These are phyloP conservation scores for Buathra laborator DNA, from an alignment of 2,888 invertebrate species.

Conservation along the genomic window DNA sequence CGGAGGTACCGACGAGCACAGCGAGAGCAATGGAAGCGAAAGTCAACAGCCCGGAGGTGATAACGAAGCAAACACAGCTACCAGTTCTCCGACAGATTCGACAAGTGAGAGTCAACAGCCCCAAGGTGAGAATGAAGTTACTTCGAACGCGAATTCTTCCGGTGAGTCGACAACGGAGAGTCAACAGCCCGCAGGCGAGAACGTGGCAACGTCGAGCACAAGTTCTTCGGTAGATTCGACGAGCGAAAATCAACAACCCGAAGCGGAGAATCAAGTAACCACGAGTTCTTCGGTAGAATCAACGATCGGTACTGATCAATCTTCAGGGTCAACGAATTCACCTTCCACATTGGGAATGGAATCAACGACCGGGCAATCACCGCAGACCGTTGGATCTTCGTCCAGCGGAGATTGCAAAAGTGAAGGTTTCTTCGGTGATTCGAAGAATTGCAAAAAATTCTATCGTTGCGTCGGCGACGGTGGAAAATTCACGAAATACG, in stretches of 20 bases:
- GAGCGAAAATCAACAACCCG: not conserved
- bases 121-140: slow-evolving; percentile 1
- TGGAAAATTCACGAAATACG: slow-evolving; percentile 85
- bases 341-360: not conserved
- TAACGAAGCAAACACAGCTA: slow-evolving; percentile 12
- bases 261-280: not conserved
- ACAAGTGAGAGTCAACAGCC: slow-evolving; percentile 2
- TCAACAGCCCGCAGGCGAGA: slow-evolving; percentile 31
- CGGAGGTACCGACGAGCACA: slow-evolving; percentile 31
- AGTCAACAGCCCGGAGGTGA: slow-evolving; percentile 24
- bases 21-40: not conserved
- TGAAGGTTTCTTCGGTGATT: slow-evolving; percentile 91
- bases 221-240: slow-evolving; percentile 27
- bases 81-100: slow-evolving; percentile 11
- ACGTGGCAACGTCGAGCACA: not conserved
- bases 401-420: slow-evolving; percentile 75
- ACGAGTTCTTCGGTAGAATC: not conserved
- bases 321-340: not conserved
- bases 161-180: slow-evolving; percentile 14
- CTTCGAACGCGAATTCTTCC: not conserved
- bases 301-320: slow-evolving; percentile 11
- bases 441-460: slow-evolving; percentile 90
- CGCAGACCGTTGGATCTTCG: not conserved
- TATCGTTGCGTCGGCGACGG: slow-evolving; percentile 91
- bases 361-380: not conserved